Evolutionary conservation across 2,797 vertebrate species (phyloP).

Genomic region (Rhyacichthys aspro): DNA sequence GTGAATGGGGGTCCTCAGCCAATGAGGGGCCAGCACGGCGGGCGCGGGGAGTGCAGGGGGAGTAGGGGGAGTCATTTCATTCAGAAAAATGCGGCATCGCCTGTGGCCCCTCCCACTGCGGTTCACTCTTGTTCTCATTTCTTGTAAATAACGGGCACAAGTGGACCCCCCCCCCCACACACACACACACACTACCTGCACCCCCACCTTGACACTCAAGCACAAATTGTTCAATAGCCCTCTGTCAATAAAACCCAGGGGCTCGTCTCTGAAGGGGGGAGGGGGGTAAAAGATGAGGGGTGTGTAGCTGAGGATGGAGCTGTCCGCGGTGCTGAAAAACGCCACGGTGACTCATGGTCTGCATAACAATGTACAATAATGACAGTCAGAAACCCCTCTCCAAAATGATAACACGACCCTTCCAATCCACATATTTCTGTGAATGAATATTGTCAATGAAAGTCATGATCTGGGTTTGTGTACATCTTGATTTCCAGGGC

Average conservation of each 20-base stretch:
- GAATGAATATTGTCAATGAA: no score
- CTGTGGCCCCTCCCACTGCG: constrained; percentile 83
- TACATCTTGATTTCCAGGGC: not conserved
- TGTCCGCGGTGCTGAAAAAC: constrained; percentile 82
- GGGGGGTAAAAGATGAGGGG: not conserved
- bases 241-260: constrained; percentile 19
- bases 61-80: constrained; percentile 80
- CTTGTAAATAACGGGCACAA: constrained; percentile 51
- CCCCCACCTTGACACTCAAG: not conserved
- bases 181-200: not conserved
- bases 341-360: constrained; percentile 54
- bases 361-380: not conserved
- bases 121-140: constrained; percentile 59
- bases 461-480: no score
- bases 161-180: not conserved
- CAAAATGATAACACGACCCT: not conserved
- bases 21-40: constrained; percentile 58
- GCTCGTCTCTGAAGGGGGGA: not conserved
- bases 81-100: constrained; percentile 87
- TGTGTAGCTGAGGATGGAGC: constrained; percentile 28
- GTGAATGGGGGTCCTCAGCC: constrained; percentile 60
- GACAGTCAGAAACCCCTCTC: not conserved
- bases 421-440: not conserved
- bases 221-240: constrained; percentile 1
- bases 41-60: constrained; percentile 30